Evolutionary conservation across 2,113 vertebrate genomes (phyloP), one percentile per base, ranked within the genome.

Genomic region (Antennarius striatus): DNA sequence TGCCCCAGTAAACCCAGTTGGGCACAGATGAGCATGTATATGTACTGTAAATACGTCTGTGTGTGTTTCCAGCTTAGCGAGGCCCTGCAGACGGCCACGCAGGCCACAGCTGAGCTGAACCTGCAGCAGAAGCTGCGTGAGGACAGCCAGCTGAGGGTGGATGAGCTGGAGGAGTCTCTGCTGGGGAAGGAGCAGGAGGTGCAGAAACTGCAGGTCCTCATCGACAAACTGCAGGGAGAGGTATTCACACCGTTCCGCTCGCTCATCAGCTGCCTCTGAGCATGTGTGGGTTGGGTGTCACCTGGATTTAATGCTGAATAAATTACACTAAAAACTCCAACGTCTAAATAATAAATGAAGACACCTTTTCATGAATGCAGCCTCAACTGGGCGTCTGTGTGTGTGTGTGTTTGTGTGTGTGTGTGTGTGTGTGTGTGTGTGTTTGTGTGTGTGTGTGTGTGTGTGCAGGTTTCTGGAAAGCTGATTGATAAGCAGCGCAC

Each of bases 161-260:
- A 92, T 14, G 89, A 92, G 80, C 73, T 93, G 81, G 92, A 93
- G 79, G 92, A 93, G 84, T 47, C 63, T 1, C 43, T 93, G 47
- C 56, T 92, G 79, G 90, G 92, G 83, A 93, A 89, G 58, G 85
- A 90, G 11, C 91, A 92, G 84, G 92, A 94, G 76, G 12, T 90
- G 56, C 83, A 84, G 47, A 82, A 45, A 4, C 77, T 86, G 4
- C 80, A 89, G 71, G 14, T 6, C 45, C 68, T 86, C 0, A 58
- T 91, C 70, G 56, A 11, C 82, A 79, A 73, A 40, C 86, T 93
- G 40, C 93, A 93, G 72, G 91, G 87, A 67, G 91, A 94, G 90
- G 93, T 93, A 67, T 0, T 6, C 10, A 13, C 8, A 17, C 45
- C 5, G 5, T 7, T 2, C 0, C 1, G 5, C 5, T 15, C 14